phyloP scores from a whole-genome alignment of 2,888 invertebrate genomes.

The Mythimna loreyi region DNA sequence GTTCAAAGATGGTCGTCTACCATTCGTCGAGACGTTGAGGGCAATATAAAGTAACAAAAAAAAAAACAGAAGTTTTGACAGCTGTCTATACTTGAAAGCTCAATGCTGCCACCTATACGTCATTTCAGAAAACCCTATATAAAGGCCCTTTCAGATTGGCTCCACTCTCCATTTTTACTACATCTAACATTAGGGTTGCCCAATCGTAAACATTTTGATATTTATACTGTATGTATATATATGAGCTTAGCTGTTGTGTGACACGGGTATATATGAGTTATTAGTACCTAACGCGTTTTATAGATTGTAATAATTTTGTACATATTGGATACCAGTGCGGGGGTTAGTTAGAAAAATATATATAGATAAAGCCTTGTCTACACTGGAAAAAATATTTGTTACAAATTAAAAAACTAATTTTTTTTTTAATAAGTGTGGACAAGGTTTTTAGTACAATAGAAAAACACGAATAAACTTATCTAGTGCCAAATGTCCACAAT shows the following conservation, averaged over 20 bases:
- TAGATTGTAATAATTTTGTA: constrained; percentile 44
- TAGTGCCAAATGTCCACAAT: constrained; percentile 42
- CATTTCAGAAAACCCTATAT: background rate
- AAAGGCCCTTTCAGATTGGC: background rate
- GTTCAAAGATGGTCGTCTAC: too few relatives aligned
- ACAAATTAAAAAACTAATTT: too few relatives aligned
- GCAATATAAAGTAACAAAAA: too few relatives aligned
- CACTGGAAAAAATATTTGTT: background rate
- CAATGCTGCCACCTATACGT: too few relatives aligned
- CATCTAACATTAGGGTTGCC: constrained; percentile 42
- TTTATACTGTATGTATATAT: constrained; percentile 61
- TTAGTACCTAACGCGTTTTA: constrained; percentile 44
- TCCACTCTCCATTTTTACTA: constrained; percentile 6
- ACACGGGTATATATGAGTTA: constrained; percentile 69
- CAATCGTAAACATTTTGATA: constrained; percentile 57
- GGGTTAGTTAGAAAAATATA: constrained; percentile 42
- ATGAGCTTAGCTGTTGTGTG: constrained; percentile 71
- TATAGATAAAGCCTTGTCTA: constrained; percentile 6
- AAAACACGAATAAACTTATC: constrained; percentile 10
- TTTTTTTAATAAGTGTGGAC: background rate
- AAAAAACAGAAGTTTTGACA: too few relatives aligned
- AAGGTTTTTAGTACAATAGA: constrained; percentile 18
- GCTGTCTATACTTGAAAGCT: too few relatives aligned
- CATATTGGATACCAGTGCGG: constrained; percentile 33
- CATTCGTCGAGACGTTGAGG: too few relatives aligned